Evolutionary conservation across 2,113 vertebrate genomes (phyloP), one percentile per base, ranked within the genome.

Genomic region (Ardeotis arabs): DNA sequence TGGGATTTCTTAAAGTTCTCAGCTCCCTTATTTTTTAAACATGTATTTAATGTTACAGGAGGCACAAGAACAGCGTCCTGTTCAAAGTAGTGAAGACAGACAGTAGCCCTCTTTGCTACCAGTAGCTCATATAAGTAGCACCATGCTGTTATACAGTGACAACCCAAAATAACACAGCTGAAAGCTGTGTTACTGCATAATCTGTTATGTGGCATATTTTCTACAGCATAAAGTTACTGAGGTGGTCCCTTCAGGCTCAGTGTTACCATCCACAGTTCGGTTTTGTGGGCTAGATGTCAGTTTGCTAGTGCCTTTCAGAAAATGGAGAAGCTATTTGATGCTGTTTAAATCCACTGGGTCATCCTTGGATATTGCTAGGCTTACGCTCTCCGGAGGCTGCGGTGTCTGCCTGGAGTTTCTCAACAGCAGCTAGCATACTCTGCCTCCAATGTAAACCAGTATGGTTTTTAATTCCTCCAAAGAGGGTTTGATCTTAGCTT

Each of bases 331-430:
- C 1, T 45, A 5, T 88, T 73, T 79, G 39, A 58, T 64, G 29
- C 27, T 33, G 25, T 47, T 87, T 55, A 79, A 92, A 58, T 35
- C 39, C 29, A 70, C 3, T 0, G 1, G 25, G 20, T 33, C 35
- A 74, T n/a, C 33, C 55, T 81, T 59, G 8, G 25, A 1, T 75
- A 55, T 64, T 92, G 94, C 84, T 52, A 84, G 33, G 68, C 7
- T 95, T 74, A 31, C 4, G 3, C 14, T 31, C 16, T 24, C 0
- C 0, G 6, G 29, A 84, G 33, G 20, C 9, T 14, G 4, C 15
- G 47, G 21, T 52, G 58, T 78, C 62, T 93, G 29, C 33, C 59
- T 69, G 45, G 47, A 47, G 37, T 58, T 95, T 89, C 50, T 94
- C 59, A 76, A 66, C n/a, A 85, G 55, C 37, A 68, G 10, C 23